Base-by-base conservation (phyloP, 2,888 invertebrate genomes). In the Auanema freiburgensis region DNA sequence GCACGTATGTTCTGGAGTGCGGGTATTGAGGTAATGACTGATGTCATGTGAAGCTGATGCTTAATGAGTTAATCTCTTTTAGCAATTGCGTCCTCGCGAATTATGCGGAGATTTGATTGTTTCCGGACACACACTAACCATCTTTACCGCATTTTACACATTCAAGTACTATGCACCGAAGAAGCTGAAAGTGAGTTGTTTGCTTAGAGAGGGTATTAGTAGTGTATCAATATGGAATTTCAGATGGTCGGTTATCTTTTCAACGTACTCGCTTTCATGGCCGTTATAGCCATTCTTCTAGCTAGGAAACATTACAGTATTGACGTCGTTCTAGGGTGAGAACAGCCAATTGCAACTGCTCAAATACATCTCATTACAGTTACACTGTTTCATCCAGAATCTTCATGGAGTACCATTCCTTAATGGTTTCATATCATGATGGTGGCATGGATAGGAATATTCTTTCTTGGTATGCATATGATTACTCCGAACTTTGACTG, bases 31-130 rank as follows among this genome's bases (percentile, higher is more conserved):
- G 56, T 55, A n/a, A 11, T 21, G 10, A 16, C 8, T 5, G 3
- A 46, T 46, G 21, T 10, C 16, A 46, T 46, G 16, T 10, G 46
- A 21, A 46, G 3, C 3, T 46, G 3, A 3, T 5, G 46, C 3
- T 10, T 10, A 46, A 46, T 18, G 46, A 46, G 14, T 12, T 25
- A 16, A 40, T 40, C 18, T 18, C 14, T n/a, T 55, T 55, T 42
- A 55, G 40, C 72, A 72, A 51, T 59, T 72, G 4, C 66, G 71
- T 12, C 76, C 72, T 1, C 54, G 78, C 1, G 76, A 75, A 53
- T 62, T 83, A 12, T 83, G 83, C 46, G 83, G 83, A 8, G 83
- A 83, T 67, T 57, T 83, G 42, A 81, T 83, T 23, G 83, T 83
- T 49, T 76, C 76, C 42, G 83, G 83, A 6, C 83, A 83, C 60